These are phyloP conservation scores for Lasioglossum morio DNA, from an alignment of 2,888 invertebrate species.

Conservation along the genomic window DNA sequence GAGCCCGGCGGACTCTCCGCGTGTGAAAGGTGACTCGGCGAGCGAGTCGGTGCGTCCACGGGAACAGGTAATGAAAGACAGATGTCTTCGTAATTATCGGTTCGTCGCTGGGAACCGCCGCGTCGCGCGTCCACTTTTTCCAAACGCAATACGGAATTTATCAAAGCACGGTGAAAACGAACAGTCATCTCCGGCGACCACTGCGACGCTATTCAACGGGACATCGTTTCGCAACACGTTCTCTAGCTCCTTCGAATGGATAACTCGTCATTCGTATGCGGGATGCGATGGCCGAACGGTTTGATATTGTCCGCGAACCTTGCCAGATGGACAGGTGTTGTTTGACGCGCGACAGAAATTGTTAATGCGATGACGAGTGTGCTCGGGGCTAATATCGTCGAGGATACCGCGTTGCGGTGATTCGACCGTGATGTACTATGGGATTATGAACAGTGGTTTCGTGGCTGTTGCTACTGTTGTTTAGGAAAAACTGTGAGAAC, in stretches of 20 bases:
- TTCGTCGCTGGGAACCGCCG: constrained; percentile 37
- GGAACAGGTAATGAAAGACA: constrained; percentile 50
- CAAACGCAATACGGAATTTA: constrained; percentile 32
- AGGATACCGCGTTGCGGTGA: background rate
- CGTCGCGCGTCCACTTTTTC: constrained; percentile 42
- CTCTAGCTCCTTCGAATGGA: background rate
- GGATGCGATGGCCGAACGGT: background rate
- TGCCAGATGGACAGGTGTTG: constrained; percentile 1
- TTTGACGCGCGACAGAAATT: background rate
- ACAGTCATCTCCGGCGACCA: constrained; percentile 42
- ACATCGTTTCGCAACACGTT: constrained; percentile 30
- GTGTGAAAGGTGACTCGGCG: constrained; percentile 46
- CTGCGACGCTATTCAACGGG: constrained; percentile 27
- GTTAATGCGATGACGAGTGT: constrained; percentile 7
- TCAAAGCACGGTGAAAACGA: constrained; percentile 45
- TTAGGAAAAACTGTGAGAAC: background rate
- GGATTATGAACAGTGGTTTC: background rate
- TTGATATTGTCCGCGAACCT: constrained; percentile 5
- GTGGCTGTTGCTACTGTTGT: background rate
- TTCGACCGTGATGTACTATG: background rate
- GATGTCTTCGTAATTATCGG: constrained; percentile 56
- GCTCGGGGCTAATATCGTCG: background rate
- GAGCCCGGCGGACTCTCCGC: constrained; percentile 16
- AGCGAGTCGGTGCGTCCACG: constrained; percentile 1
- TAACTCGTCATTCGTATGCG: background rate